Base-by-base conservation (phyloP, 2,888 invertebrate genomes). In the Dynastes maya region DNA sequence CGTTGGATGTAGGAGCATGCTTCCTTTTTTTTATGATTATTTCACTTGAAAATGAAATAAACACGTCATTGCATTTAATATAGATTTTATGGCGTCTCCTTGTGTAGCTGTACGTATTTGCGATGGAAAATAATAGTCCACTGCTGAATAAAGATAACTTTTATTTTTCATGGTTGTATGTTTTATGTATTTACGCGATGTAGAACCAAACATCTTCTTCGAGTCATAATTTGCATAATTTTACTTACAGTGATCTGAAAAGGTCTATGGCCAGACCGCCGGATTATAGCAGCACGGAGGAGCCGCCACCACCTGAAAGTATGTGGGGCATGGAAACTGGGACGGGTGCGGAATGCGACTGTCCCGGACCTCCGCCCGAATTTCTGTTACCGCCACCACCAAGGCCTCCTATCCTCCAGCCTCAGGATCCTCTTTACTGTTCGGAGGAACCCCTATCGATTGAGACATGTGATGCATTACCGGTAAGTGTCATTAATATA, bases 391-490 rank as follows among this genome's bases (percentile, higher is more conserved):
- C 94, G 78, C 94, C 94, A 80, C 94, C 94, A 27, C 94, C 94
- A 63, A 89, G 94, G 85, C 94, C 94, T 76, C 94, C 94, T 78
- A 92, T 94, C 86, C 90, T 94, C 82, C 93, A 92, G 86, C 91
- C 91, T 80, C 88, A 90, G 82, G 88, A 92, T 80, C 93, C 93
- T 77, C 92, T 92, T 84, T 92, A 92, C 86, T 94, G 94, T 87
- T 92, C 93, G 77, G 94, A 94, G 88, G 93, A 93, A 83, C 92
- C 94, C 67, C 91, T 94, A 84, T 91, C 93, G 76, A 91, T 94
- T 86, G 94, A 94, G 89, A 93, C 94, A 84, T 94, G 94, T 89
- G 94, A 94, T 87, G 92, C 93, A 85, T 92, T 94, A 91, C 94
- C 94, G 91, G 94, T 94, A 89, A 94, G 94, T 64, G n/a, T 22